phyloP scores from a whole-genome alignment of 2,113 vertebrate species.

The Oryzias woworae region DNA sequence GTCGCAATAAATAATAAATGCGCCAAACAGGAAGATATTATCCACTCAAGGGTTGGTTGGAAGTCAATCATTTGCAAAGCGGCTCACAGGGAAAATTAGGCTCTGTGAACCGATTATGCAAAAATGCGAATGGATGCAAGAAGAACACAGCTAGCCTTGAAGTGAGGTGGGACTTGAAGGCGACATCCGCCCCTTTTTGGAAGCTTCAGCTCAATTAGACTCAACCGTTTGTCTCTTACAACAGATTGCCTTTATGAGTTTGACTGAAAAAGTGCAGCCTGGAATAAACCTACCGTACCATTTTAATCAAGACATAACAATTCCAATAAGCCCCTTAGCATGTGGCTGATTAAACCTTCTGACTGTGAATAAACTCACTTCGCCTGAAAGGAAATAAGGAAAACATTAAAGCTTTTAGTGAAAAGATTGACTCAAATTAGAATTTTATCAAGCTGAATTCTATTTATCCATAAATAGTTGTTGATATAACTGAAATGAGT shows the following conservation, averaged over 20 bases:
- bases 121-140: constrained; percentile 40
- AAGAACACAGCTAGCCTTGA: constrained; percentile 25
- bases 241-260: constrained; percentile 7
- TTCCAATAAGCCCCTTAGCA: constrained; percentile 1
- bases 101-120: constrained; percentile 33
- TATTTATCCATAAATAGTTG: too few species aligned
- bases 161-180: constrained; percentile 33
- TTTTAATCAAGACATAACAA: constrained; percentile 34
- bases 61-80: constrained; percentile 57
- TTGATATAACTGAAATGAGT: too few species aligned
- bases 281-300: constrained; percentile 27
- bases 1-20: constrained; percentile 68
- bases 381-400: not conserved
- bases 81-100: constrained; percentile 42
- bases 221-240: constrained; percentile 18
- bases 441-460: constrained; percentile 11
- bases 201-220: constrained; percentile 22
- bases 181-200: constrained; percentile 5
- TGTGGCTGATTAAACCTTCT: constrained; percentile 34
- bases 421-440: constrained; percentile 8
- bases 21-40: constrained; percentile 59
- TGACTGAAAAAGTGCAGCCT: constrained; percentile 12
- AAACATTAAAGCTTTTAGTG: not conserved
- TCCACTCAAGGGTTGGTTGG: constrained; percentile 50
- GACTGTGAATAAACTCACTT: constrained; percentile 11